Percentiles rank a stretch among this genome's conserved stretches.
These are phyloP conservation scores for Ctenomys sociabilis DNA, from an alignment of 2,113 vertebrate species.

Conservation along the genomic window DNA sequence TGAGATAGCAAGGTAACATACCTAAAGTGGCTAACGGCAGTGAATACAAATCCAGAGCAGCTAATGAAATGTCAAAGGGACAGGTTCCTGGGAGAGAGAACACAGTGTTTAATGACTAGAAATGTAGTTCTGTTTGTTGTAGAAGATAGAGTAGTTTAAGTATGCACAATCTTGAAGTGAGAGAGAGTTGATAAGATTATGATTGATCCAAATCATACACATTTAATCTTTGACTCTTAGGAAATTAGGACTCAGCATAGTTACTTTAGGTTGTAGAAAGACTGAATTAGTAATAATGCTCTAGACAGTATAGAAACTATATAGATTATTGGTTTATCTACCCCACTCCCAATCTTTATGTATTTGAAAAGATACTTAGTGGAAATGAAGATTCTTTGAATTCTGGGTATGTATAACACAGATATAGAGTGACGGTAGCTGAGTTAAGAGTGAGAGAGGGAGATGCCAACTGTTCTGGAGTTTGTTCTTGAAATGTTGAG, in stretches of 20 bases:
- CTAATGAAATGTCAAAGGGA: neutral
- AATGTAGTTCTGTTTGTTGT: neutral
- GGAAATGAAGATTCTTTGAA: neutral
- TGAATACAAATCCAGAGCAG: neutral
- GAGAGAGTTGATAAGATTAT: neutral
- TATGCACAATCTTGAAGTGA: neutral
- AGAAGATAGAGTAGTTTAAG: neutral
- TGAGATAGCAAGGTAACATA: neutral
- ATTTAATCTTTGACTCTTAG: neutral
- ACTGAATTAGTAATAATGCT: too few relatives aligned
- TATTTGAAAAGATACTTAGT: neutral
- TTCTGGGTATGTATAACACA: neutral
- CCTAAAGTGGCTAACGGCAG: neutral
- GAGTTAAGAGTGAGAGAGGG: neutral
- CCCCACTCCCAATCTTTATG: fast-evolving
- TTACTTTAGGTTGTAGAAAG: neutral
- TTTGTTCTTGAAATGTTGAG: neutral
- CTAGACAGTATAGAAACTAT: neutral
- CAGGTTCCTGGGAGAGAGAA: neutral
- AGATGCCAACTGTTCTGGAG: neutral
- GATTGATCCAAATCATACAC: neutral
- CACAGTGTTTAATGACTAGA: neutral
- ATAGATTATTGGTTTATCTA: neutral
- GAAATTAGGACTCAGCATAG: neutral
- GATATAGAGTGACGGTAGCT: neutral